phyloP scores from a whole-genome alignment of 2,888 invertebrate genomes.

The Orgyia antiqua region DNA sequence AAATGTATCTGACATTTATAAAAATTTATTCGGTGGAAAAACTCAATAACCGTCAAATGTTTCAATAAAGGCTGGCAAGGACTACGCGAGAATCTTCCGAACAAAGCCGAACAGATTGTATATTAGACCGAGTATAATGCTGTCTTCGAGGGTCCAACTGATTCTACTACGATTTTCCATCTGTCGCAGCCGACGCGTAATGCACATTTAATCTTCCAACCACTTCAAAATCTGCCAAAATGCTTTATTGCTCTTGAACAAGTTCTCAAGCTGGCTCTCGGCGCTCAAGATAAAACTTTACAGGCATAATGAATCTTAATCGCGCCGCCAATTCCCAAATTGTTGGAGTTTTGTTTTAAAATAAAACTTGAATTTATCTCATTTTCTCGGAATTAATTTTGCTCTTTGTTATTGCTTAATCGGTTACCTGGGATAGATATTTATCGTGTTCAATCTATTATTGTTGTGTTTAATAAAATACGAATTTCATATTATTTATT shows the following conservation, averaged over 20 bases:
- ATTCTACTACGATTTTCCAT: constrained; percentile 32
- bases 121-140: constrained; percentile 19
- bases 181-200: constrained; percentile 59
- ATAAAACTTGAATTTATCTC: constrained; percentile 66
- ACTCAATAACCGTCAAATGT: constrained; percentile 31
- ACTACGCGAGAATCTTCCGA: constrained; percentile 21
- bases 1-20: constrained; percentile 13
- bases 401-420: constrained; percentile 60
- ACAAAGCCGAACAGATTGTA: constrained; percentile 26
- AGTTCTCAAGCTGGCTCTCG: constrained; percentile 50
- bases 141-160: constrained; percentile 24
- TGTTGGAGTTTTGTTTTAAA: constrained; percentile 68
- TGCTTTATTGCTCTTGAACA: constrained; percentile 72
- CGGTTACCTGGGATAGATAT: constrained; percentile 55
- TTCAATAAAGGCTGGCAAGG: constrained; percentile 26
- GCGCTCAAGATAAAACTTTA: constrained; percentile 71
- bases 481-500: not conserved
- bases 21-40: constrained; percentile 14
- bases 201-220: constrained; percentile 69
- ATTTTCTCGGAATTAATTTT: constrained; percentile 59
- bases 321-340: constrained; percentile 68
- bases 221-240: constrained; percentile 73
- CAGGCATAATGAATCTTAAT: constrained; percentile 75
- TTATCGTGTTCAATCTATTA: constrained; percentile 31
- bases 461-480: not conserved